Base-by-base conservation (phyloP, 1,140 invertebrate species). In the Caenorhabditis latens region DNA sequence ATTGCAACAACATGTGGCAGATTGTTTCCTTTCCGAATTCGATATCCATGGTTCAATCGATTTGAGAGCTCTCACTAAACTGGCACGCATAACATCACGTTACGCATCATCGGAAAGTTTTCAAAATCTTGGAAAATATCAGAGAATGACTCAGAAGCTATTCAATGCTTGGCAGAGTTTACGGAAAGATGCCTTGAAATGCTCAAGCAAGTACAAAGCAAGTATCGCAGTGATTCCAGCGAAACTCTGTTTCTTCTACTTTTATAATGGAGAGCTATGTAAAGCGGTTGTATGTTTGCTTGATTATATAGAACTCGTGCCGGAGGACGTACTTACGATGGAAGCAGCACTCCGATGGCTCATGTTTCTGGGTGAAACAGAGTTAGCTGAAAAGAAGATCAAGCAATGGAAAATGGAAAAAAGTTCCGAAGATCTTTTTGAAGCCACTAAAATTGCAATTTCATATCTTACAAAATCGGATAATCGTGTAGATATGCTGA, bases 311-410 rank as follows among this genome's bases (percentile, higher is more conserved):
- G 71, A 79, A 48, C n/a, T 71, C 16, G 65, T 79, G 7, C 46
- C 71, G 8, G 46, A 79, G 13, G 71, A 79, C 14, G n/a, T n/a
- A 24, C 6, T 79, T 6, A 19, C 46, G 4, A 79, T 50, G 71
- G 71, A 79, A 24, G 71, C 71, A 3, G 46, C 71, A 24, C 46
- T 79, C 8, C 46, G 71, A 79, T 79, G 71, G 71, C n/a, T 79
- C 1, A 50, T 79, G 43, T 79, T 79, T 50, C 71, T 79, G 11
- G 71, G 71, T 21, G 71, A 79, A 24, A 79, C 71, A 21, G 71
- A 79, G 21, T 50, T 79, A 50, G 40, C 40, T 21, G 71, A 79
- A n/a, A 79, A 79, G 14, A 50, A 79, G n/a, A 48, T 79, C 46
- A 79, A 79, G n/a, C n/a, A 11, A 9, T 79, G 71, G 71, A 79